Percentiles rank a stretch among this genome's conserved stretches.
Conservation (phyloP, 2,888 invertebrate genomes). For the Alviniconcha strummeri region DNA sequence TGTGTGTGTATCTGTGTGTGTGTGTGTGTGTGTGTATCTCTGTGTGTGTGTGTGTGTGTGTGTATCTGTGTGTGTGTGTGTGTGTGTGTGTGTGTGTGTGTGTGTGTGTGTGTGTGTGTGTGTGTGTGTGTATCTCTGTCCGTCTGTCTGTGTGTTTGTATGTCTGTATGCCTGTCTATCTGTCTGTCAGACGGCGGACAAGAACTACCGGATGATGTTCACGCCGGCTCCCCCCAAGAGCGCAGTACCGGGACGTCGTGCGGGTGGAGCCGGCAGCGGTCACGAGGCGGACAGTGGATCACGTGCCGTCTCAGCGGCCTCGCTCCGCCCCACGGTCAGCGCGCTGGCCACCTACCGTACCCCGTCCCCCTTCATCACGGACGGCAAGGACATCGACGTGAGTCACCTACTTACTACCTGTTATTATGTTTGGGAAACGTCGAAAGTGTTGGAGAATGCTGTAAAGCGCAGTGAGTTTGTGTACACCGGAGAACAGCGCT, state of each 20-base stretch:
- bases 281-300: not conserved
- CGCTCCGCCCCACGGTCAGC: conserved; percentile 30
- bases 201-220: conserved; percentile 38
- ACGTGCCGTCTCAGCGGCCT: conserved; percentile 1
- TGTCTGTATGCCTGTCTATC: not conserved
- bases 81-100: conserved; percentile 5
- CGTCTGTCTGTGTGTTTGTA: not conserved
- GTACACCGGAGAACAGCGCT: no score
- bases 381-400: conserved; percentile 28
- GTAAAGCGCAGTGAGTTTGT: no score
- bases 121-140: not conserved
- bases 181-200: conserved; percentile 19
- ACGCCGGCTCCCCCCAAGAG: conserved; percentile 36
- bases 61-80: not conserved
- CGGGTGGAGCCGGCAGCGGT: not conserved
- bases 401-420: not conserved
- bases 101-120: not conserved
- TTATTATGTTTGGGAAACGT: not conserved
- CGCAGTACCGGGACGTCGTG: conserved; percentile 25
- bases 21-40: no score
- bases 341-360: conserved; percentile 35
- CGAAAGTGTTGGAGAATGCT: no score
- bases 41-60: no score
- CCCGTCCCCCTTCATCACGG: conserved; percentile 30
- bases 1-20: not conserved